Conservation (phyloP, 2,888 invertebrate genomes). For the Malacosoma neustria region DNA sequence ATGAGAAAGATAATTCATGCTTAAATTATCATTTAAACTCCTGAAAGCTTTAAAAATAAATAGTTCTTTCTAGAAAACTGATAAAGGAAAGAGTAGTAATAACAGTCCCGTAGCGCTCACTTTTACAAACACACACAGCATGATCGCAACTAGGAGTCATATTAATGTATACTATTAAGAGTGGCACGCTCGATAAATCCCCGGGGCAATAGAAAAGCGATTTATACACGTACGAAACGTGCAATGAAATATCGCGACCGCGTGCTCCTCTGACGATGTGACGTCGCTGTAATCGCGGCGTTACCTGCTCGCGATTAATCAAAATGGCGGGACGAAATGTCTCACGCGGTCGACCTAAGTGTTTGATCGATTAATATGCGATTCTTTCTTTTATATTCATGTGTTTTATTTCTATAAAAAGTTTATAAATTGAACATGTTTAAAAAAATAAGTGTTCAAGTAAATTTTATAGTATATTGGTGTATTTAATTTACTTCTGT, state of each 20-base stretch:
- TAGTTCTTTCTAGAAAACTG: no score
- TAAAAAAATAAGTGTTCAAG: no score
- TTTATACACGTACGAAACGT: slow-evolving; percentile 34
- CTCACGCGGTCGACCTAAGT: not conserved
- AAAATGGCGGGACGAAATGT: not conserved
- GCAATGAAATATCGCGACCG: slow-evolving; percentile 15
- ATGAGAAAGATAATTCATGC: no score
- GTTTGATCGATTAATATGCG: not conserved
- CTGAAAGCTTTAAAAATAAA: no score
- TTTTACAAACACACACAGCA: slow-evolving; percentile 8
- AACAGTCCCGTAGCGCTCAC: not conserved
- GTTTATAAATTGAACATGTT: no score
- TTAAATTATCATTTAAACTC: no score
- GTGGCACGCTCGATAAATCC: slow-evolving; percentile 37
- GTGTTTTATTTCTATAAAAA: no score
- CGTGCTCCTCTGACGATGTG: slow-evolving; percentile 11
- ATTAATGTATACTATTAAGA: slow-evolving; percentile 56
- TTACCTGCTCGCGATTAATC: slow-evolving; percentile 10
- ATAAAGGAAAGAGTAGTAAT: no score
- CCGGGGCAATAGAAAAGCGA: slow-evolving; percentile 48
- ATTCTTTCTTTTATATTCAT: not conserved
- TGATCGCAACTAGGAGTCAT: slow-evolving; percentile 30
- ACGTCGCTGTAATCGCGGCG: slow-evolving; percentile 7
- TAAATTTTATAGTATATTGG: no score
- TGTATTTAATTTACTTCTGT: no score